Evolutionary conservation across 2,888 invertebrate genomes (phyloP).

Genomic region (Drosophila mayaguana): DNA sequence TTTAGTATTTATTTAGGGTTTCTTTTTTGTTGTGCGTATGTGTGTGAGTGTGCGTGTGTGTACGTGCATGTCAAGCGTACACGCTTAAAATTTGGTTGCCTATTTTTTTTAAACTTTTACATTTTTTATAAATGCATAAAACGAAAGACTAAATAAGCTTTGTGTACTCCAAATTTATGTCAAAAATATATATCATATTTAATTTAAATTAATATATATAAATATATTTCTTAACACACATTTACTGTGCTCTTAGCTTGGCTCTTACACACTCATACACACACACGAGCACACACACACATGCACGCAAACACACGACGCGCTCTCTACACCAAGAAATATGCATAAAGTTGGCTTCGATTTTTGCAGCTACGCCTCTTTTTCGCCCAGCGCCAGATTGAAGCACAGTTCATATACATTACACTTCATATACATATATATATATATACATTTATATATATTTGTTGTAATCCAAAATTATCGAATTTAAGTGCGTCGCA

Average conservation of each 20-base stretch:
- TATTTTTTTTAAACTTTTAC: not conserved
- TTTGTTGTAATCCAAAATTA: conserved; percentile 10
- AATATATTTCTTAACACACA: conserved; percentile 21
- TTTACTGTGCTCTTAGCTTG: conserved; percentile 26
- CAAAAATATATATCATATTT: conserved; percentile 8
- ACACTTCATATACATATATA: not conserved
- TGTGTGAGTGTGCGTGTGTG: not conserved
- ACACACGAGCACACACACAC: conserved; percentile 20
- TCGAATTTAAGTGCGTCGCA: conserved; percentile 17
- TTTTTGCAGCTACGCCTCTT: conserved; percentile 71
- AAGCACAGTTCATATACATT: conserved; percentile 14
- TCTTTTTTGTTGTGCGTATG: conserved; percentile 29
- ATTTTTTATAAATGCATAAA: not conserved
- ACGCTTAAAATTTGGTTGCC: not conserved
- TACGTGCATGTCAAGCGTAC: not conserved
- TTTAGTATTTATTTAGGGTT: conserved; percentile 66
- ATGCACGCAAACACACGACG: conserved; percentile 39
- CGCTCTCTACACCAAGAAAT: conserved; percentile 73
- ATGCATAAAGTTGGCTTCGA: conserved; percentile 66
- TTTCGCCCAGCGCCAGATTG: conserved; percentile 32
- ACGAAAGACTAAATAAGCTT: not conserved
- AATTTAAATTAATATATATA: not conserved
- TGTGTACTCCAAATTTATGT: not conserved
- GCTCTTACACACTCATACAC: conserved; percentile 9
- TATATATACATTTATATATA: not conserved